Evolutionary conservation across 92 coral and sea anemone species (phyloP).

Genomic region (Phenganax stokvisi): DNA sequence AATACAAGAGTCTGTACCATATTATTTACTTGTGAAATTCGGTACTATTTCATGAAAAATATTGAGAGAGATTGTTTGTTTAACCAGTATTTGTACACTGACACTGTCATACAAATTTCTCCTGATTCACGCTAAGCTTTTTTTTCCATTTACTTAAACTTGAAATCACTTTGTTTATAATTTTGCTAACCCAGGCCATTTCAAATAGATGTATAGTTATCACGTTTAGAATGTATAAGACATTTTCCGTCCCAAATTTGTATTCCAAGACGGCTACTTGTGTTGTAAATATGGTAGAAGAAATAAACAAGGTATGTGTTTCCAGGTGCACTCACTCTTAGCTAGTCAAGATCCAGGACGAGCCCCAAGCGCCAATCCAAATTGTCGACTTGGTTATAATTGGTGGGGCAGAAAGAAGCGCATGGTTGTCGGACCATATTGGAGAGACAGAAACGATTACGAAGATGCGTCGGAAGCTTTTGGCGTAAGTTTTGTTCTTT

Average conservation of each 20-base stretch:
- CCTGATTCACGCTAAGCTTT: no score
- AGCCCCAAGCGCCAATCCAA: neutral
- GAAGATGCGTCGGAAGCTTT: constrained; percentile 73
- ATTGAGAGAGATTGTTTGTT: no score
- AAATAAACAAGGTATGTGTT: neutral
- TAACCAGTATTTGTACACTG: no score
- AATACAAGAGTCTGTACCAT: no score
- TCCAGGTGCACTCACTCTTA: neutral
- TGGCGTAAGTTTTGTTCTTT: constrained; percentile 42
- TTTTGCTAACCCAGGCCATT: neutral
- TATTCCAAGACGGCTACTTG: no score
- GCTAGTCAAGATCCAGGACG: neutral
- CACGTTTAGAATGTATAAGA: neutral
- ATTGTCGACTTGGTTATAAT: constrained; percentile 1
- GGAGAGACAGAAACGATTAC: neutral
- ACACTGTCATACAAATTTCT: no score
- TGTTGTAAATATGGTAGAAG: neutral
- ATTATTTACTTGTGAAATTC: no score
- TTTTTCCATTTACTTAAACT: no score
- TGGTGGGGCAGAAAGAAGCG: constrained; percentile 41
- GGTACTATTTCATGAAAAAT: no score
- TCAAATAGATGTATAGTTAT: neutral
- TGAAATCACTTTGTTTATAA: neutral
- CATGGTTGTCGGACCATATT: constrained; percentile 5
- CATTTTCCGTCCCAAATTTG: neutral